Evolutionary conservation across 2,797 vertebrate species (phyloP).

Genomic region (Choloepus didactylus): DNA sequence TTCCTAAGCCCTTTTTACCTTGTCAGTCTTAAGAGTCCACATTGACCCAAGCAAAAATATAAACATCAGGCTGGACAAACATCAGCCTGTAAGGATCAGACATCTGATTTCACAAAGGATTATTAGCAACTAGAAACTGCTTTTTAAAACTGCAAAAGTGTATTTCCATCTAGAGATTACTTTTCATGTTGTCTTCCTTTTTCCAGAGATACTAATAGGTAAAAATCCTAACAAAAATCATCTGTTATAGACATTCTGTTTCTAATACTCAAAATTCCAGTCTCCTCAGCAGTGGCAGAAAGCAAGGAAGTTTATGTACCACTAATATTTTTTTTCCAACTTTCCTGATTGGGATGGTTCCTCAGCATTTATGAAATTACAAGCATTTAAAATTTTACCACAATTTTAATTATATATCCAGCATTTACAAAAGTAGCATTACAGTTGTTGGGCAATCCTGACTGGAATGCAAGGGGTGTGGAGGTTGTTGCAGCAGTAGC

Average conservation of each 20-base stretch:
- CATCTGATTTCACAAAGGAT: slow-evolving; percentile 26
- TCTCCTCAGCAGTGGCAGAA: background rate
- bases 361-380: background rate
- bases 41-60: background rate
- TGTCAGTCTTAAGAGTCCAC: background rate
- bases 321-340: background rate
- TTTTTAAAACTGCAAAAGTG: slow-evolving; percentile 3
- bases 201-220: background rate
- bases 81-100: background rate
- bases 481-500: background rate
- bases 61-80: background rate
- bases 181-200: slow-evolving; percentile 34
- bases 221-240: slow-evolving; percentile 25
- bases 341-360: background rate
- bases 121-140: background rate
- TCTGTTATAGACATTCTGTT: background rate
- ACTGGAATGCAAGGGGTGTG: background rate
- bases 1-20: background rate
- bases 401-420: background rate
- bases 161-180: slow-evolving; percentile 19
- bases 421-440: background rate
- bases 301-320: background rate
- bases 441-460: background rate
- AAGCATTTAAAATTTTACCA: background rate
- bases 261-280: background rate